These are phyloP conservation scores for Mormyrus lacerda DNA, from an alignment of 2,113 vertebrate genomes.

Conservation along the genomic window DNA sequence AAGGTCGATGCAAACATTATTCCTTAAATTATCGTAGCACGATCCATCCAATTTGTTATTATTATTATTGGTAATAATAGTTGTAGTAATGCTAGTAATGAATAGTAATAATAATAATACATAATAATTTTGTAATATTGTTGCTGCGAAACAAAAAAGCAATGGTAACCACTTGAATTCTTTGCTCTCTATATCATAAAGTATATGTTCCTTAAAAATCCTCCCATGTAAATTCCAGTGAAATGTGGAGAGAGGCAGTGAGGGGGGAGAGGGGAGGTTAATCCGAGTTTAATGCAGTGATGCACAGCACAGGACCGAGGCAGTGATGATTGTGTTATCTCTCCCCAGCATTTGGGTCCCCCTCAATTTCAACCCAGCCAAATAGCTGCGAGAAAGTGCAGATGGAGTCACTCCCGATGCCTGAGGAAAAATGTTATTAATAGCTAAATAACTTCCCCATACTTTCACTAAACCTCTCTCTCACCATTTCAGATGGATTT, in stretches of 20 bases:
- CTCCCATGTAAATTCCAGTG: slow-evolving; percentile 78
- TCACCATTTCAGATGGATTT: slow-evolving; percentile 88
- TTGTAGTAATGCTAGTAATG: slow-evolving; percentile 6
- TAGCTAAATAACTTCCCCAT: slow-evolving; percentile 99
- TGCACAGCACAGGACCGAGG: slow-evolving; percentile 83
- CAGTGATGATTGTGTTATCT: slow-evolving; percentile 95
- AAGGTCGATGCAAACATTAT: not conserved
- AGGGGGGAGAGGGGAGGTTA: slow-evolving; percentile 81
- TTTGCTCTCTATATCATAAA: slow-evolving; percentile 35
- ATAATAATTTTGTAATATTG: not conserved
- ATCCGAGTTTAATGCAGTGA: slow-evolving; percentile 96
- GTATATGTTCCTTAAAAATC: slow-evolving; percentile 58
- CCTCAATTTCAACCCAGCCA: slow-evolving; percentile 94
- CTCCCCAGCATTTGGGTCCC: slow-evolving; percentile 96
- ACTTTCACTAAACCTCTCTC: slow-evolving; percentile 89
- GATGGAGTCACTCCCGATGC: slow-evolving; percentile 88
- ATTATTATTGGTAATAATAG: slow-evolving; percentile 10
- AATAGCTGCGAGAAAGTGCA: slow-evolving; percentile 91
- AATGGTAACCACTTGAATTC: slow-evolving; percentile 20
- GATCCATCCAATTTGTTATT: not conserved
- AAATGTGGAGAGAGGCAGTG: slow-evolving; percentile 72
- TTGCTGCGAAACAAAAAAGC: not conserved
- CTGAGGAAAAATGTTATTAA: slow-evolving; percentile 99
- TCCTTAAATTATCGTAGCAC: not conserved
- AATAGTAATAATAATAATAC: not conserved